A percentile compares a stretch with the other conserved stretches of the same genome.
phyloP scores from a whole-genome alignment of 2,797 vertebrate genomes.

The Epinephelus awoara region DNA sequence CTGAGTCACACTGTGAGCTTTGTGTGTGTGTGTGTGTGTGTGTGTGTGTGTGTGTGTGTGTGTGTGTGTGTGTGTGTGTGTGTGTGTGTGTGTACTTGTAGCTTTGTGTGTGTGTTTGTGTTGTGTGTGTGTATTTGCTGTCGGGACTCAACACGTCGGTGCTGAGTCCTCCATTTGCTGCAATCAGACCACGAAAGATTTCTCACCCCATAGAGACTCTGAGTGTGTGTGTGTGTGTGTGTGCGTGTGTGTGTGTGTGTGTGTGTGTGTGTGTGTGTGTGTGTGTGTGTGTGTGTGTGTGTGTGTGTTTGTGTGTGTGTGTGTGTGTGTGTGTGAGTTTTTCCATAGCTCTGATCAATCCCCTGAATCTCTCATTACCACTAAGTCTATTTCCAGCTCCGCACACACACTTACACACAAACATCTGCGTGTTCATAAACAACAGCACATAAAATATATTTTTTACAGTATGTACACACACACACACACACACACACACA shows the following conservation, averaged over 20 bases:
- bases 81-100: constrained; percentile 24
- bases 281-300: not conserved
- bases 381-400: constrained; percentile 71
- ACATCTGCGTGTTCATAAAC: constrained; percentile 47
- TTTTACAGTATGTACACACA: constrained; percentile 21
- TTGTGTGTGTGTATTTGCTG: constrained; percentile 33
- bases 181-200: constrained; percentile 58
- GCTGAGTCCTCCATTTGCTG: constrained; percentile 52
- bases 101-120: constrained; percentile 18
- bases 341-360: constrained; percentile 79
- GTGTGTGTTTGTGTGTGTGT: constrained; percentile 44
- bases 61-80: constrained; percentile 5
- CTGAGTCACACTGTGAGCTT: constrained; percentile 50
- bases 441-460: constrained; percentile 51
- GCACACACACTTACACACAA: constrained; percentile 34
- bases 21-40: constrained; percentile 3
- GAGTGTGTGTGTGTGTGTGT: constrained; percentile 23
- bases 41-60: constrained; percentile 23
- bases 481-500: too few species aligned
- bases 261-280: constrained; percentile 32
- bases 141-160: constrained; percentile 18
- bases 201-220: constrained; percentile 56
- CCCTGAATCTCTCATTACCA: constrained; percentile 71
- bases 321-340: constrained; percentile 57
- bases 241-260: constrained; percentile 9